Evolutionary conservation across 2,888 invertebrate genomes (phyloP), one percentile per base, ranked within the genome.

Genomic region (Hemaris fuciformis): DNA sequence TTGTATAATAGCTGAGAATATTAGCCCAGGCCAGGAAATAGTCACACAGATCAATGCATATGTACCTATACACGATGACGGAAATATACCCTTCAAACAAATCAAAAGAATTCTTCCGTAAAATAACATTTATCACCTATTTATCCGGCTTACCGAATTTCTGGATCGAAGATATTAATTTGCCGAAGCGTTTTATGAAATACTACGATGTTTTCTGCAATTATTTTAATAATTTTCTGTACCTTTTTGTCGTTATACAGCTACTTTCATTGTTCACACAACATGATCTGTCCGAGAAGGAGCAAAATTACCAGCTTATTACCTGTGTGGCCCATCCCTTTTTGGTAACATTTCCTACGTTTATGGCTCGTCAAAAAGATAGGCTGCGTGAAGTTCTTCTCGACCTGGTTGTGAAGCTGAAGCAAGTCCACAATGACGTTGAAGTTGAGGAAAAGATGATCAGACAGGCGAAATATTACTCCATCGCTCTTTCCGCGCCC

Each of bases 391-490:
- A 64, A 27, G 63, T 85, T 5, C 23, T 85, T 1, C 66, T 70
- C 10, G 69, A 66, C 2, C 61, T 85, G 34, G 62, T 71, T 0
- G 64, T 82, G 1, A 61, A 13, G 0, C 61, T 85, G 25, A 87
- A 85, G 62, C 61, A 61, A 2, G 60, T 71, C 0, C 69, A 80
- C 62, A 87, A 83, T 53, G 82, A 88, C 60, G 60, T 62, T 0
- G 65, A 70, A 2, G 72, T 85, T 5, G 87, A 89, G 45, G 64
- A 60, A 43, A 62, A 72, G 6, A 84, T 87, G 83, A 76, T 88
- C 4, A 72, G 61, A 31, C 79, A 69, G 43, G 66, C 74, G 0
- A 68, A 67, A 38, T 31, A 69, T 1, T 83, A 77, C 34, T 62
- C 75, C 0, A 45, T 63, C 0, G 71, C 76, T 0, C 71, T 79